Conservation (phyloP, 2,888 invertebrate species). For the Trichogramma evanescens region DNA sequence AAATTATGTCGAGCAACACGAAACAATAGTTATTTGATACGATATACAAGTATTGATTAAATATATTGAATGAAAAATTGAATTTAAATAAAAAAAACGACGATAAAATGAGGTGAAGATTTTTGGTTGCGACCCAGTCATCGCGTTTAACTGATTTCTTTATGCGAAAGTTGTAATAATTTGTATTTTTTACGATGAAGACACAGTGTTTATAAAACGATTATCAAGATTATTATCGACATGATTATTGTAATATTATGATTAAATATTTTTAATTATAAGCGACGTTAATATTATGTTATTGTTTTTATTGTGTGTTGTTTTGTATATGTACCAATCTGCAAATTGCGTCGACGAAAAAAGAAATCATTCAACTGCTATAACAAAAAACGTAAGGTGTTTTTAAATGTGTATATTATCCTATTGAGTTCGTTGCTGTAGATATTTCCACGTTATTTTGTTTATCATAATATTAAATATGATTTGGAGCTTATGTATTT, state of each 20-base stretch:
- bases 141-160: constrained; percentile 34
- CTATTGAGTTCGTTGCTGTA: constrained; percentile 32
- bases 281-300: constrained; percentile 48
- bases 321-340: constrained; percentile 49
- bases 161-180: constrained; percentile 41
- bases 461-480: constrained; percentile 13
- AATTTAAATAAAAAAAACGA: constrained; percentile 22
- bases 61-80: constrained; percentile 15
- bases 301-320: constrained; percentile 50
- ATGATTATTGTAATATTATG: constrained; percentile 47
- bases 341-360: constrained; percentile 34
- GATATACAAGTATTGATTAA: too few species aligned
- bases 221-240: constrained; percentile 38
- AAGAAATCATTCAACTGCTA: constrained; percentile 34
- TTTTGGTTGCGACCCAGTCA: constrained; percentile 36
- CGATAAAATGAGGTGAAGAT: constrained; percentile 20
- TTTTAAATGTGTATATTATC: constrained; percentile 43
- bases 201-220: constrained; percentile 34
- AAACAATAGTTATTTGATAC: too few species aligned
- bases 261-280: constrained; percentile 47
- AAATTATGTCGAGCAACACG: too few species aligned
- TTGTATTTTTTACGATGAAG: constrained; percentile 41
- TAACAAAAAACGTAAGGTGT: constrained; percentile 35
- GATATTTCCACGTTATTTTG: constrained; percentile 27
- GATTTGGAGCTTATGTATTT: constrained; percentile 22